Conservation (phyloP, 1,140 invertebrate species). For the Drosophila pandora region DNA sequence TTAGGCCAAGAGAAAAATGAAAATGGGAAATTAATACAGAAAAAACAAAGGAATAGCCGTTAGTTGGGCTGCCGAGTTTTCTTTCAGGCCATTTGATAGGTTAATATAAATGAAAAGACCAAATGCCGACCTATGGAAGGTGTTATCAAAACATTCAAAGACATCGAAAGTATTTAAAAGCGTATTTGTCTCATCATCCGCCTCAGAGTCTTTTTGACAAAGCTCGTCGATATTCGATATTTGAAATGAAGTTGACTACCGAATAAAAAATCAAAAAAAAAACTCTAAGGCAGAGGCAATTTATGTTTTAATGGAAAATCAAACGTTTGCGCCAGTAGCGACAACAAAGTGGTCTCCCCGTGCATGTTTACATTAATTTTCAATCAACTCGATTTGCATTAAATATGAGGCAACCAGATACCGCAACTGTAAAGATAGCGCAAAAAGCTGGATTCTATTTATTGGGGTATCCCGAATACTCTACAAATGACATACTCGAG, state of each 20-base stretch:
- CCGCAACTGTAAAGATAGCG: conserved; percentile 16
- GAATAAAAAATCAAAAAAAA: conserved; percentile 49
- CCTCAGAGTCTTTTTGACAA: neutral
- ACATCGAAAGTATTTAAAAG: conserved; percentile 66
- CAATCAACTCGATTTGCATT: conserved; percentile 76
- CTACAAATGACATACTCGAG: neutral
- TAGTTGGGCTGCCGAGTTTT: conserved; percentile 26
- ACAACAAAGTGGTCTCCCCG: conserved; percentile 35
- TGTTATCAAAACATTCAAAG: conserved; percentile 58
- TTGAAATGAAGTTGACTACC: conserved; percentile 61
- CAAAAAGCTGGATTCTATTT: neutral
- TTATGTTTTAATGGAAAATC: conserved; percentile 34
- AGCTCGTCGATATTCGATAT: conserved; percentile 18
- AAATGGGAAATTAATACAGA: conserved; percentile 41
- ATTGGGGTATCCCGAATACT: conserved; percentile 5
- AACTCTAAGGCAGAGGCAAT: neutral
- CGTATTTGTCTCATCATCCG: conserved; percentile 52
- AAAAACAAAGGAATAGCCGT: conserved; percentile 32
- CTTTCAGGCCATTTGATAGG: conserved; percentile 24
- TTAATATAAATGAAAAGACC: conserved; percentile 27
- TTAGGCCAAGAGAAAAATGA: conserved; percentile 36
- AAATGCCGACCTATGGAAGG: conserved; percentile 26
- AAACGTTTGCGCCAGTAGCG: conserved; percentile 40
- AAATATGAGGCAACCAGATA: conserved; percentile 46
- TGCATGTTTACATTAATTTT: conserved; percentile 78